Percentiles rank a stretch among this genome's conserved stretches.
Evolutionary conservation across 2,888 invertebrate species (phyloP).

Genomic region (Phengaris alcon): DNA sequence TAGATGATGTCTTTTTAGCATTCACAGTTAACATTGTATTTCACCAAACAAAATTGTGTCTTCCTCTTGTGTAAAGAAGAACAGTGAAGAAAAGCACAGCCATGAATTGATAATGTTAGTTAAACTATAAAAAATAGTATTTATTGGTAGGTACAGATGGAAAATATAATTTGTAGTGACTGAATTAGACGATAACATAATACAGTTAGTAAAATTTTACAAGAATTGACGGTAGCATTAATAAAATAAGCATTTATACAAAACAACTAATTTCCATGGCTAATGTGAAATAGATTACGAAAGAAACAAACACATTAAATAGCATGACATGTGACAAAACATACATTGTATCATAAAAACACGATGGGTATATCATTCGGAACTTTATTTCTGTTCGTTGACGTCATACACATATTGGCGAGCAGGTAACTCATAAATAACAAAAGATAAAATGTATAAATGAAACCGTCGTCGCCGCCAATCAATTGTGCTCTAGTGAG

Average conservation of each 20-base stretch:
- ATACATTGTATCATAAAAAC: conserved; percentile 1
- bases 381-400: conserved; percentile 33
- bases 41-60: too few species aligned
- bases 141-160: background rate
- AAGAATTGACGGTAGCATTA: background rate
- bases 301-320: background rate
- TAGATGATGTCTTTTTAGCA: background rate
- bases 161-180: background rate
- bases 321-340: conserved; percentile 9
- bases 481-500: conserved; percentile 56
- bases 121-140: background rate
- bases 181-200: background rate
- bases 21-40: background rate
- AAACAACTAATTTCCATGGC: background rate
- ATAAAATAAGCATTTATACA: background rate
- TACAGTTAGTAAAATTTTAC: background rate
- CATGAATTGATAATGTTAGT: conserved; percentile 35
- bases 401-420: conserved; percentile 23
- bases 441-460: conserved; percentile 23
- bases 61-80: too few species aligned
- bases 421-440: conserved; percentile 20
- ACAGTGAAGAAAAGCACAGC: conserved; percentile 30
- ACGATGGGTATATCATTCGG: conserved; percentile 16
- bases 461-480: conserved; percentile 40
- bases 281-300: background rate